Conservation (phyloP, 1,140 invertebrate species). For the Bombus soroeensis region DNA sequence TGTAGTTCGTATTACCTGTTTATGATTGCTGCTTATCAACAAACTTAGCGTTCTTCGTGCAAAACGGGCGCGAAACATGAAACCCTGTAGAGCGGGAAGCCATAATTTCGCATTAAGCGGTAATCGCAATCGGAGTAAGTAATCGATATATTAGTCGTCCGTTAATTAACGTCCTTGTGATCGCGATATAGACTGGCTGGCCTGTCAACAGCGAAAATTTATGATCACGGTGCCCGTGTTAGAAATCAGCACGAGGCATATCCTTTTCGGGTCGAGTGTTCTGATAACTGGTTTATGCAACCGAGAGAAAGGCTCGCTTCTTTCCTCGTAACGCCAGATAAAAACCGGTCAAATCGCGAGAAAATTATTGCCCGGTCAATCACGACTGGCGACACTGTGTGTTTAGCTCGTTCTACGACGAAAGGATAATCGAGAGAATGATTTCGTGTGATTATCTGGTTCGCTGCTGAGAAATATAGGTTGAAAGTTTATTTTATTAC, state of each 20-base stretch:
- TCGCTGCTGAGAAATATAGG: too few species aligned
- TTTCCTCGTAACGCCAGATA: not conserved
- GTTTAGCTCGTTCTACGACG: not conserved
- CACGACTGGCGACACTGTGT: not conserved
- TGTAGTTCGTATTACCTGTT: constrained; percentile 37
- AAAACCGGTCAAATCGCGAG: constrained; percentile 37
- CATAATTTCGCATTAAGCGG: constrained; percentile 72
- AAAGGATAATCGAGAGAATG: not conserved
- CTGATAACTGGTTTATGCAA: constrained; percentile 61
- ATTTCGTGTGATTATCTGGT: not conserved
- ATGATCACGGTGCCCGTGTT: constrained; percentile 57
- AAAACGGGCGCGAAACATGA: constrained; percentile 56
- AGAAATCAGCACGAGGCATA: constrained; percentile 63
- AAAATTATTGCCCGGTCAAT: constrained; percentile 36
- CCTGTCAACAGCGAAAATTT: constrained; percentile 66
- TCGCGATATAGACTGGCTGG: constrained; percentile 69
- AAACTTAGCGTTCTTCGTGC: constrained; percentile 52
- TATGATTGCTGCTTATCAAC: constrained; percentile 57
- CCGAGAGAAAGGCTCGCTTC: constrained; percentile 47
- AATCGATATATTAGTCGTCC: constrained; percentile 76
- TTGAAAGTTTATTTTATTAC: not conserved
- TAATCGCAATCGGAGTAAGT: constrained; percentile 71
- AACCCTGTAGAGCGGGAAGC: constrained; percentile 60
- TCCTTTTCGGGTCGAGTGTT: constrained; percentile 64
- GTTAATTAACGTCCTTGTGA: constrained; percentile 75